A percentile compares a stretch with the other conserved stretches of the same genome.
Conservation (phyloP, 2,797 vertebrate species). For the Cuculus canorus region DNA sequence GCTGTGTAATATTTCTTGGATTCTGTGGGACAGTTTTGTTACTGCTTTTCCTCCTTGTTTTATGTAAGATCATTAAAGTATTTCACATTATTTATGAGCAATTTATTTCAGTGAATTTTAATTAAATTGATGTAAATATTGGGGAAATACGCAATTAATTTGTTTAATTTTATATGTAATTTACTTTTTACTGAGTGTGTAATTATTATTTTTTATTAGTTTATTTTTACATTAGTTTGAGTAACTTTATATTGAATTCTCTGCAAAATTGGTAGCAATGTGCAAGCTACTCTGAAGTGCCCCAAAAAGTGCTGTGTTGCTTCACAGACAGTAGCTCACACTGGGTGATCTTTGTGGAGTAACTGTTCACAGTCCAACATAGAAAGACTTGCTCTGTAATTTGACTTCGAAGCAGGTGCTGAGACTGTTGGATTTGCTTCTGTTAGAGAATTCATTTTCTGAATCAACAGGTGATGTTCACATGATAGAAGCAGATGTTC, state of each 20-base stretch:
- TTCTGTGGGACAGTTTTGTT: background rate
- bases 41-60: background rate
- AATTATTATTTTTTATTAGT: background rate
- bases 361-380: rapidly evolving
- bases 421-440: background rate
- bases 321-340: background rate
- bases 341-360: background rate
- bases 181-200: background rate
- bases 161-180: background rate
- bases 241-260: background rate
- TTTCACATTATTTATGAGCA: background rate
- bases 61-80: background rate
- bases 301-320: rapidly evolving
- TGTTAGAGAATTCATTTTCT: background rate
- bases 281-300: background rate
- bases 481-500: constrained; percentile 93
- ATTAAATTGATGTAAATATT: background rate
- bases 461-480: constrained; percentile 79
- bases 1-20: background rate
- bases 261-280: background rate
- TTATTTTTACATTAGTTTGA: background rate
- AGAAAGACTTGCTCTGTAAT: background rate
- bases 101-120: background rate
- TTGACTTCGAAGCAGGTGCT: background rate
- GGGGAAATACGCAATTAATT: background rate